Base-by-base conservation (phyloP, 2,888 invertebrate genomes). In the Atrina japonica region DNA sequence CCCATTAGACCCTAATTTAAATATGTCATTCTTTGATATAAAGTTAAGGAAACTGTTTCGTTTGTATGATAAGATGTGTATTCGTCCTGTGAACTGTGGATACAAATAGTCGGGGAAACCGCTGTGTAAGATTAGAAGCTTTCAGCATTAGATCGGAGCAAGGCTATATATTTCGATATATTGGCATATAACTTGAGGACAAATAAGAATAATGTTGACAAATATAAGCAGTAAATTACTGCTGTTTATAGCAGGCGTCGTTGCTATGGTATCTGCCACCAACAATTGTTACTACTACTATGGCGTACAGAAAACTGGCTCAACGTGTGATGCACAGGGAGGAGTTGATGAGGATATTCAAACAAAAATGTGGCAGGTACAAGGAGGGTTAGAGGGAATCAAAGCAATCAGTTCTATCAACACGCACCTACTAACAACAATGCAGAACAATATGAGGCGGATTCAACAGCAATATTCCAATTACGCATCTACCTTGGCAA, bases 311-410 rank as follows among this genome's bases (percentile, higher is more conserved):
- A 49, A 30, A 14, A 9, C 61, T 3, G 61, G 68, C 1, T 41
- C 55, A 6, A 45, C 35, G 2, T 68, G 68, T 21, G 68, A 61
- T 41, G 53, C 61, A 35, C 43, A 68, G 35, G 68, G 68, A 2
- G 68, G 68, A 47, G 50, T 68, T 18, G 47, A 61, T 16, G 53
- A 52, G 23, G 61, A 61, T 55, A 25, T 68, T 16, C 43, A 55
- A 43, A 61, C 61, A 25, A 61, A 60, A 61, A 52, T 61, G 23
- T 41, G 52, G 27, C 40, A 40, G 18, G 29, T 68, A 27, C 30
- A 47, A 27, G 68, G 68, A 3, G 56, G 61, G 5, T 21, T 68
- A 18, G 52, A 68, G 25, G 68, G 68, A 40, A 61, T 68, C 43
- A 61, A 68, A 47, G 23, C 61, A 3, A 49, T 68, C n/a, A 55